These are phyloP conservation scores for Pyrrhopygopsis socrates DNA, from an alignment of 2,888 invertebrate genomes.

Conservation along the genomic window DNA sequence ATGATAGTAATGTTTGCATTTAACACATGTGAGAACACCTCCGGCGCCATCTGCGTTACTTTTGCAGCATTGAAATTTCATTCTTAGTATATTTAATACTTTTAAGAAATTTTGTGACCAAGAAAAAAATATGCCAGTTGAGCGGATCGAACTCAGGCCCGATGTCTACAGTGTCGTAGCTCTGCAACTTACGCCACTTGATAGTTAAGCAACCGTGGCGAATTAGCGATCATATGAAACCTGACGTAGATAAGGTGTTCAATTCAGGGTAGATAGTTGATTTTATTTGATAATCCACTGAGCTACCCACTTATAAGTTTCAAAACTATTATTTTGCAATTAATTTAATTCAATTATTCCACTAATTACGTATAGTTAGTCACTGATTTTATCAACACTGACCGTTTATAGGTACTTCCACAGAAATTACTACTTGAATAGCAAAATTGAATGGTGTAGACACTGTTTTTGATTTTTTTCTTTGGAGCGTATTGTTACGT, in stretches of 20 bases:
- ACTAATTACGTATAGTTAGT: neutral
- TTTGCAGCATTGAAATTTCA: slow-evolving; percentile 8
- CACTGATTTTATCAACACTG: neutral
- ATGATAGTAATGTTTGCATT: neutral
- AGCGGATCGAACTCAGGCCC: neutral
- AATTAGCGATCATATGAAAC: neutral
- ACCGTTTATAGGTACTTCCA: neutral
- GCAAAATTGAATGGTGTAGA: neutral
- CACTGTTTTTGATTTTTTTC: neutral
- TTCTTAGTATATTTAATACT: neutral
- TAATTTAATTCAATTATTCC: neutral
- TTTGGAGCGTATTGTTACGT: neutral
- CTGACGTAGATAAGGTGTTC: neutral
- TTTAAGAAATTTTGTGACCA: neutral
- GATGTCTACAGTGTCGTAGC: neutral
- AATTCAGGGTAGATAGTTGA: neutral
- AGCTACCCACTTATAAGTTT: neutral
- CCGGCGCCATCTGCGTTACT: neutral
- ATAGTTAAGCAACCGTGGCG: neutral
- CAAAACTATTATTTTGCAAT: neutral
- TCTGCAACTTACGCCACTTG: neutral
- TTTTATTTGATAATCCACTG: neutral
- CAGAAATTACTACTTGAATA: neutral
- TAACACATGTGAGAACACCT: neutral
- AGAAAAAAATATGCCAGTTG: neutral